Percentiles rank a stretch among this genome's conserved stretches.
Conservation (phyloP, 2,113 vertebrate genomes). For the Megalops atlanticus region DNA sequence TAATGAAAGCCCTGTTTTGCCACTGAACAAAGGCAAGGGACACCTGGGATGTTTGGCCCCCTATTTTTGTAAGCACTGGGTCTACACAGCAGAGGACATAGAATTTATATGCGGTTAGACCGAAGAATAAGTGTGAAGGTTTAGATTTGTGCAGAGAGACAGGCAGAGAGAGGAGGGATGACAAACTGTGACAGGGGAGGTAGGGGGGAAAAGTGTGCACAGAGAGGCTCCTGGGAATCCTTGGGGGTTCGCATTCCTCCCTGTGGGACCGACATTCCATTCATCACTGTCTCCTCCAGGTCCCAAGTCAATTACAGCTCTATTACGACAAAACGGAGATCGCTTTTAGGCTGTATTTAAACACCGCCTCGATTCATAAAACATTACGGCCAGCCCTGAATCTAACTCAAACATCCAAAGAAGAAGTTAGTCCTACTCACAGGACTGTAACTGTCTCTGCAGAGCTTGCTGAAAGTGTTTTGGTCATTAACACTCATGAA, state of each 20-base stretch:
- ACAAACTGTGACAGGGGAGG: too few relatives aligned
- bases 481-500: too few relatives aligned
- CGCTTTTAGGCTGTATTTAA: slow-evolving; percentile 43
- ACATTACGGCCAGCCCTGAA: slow-evolving; percentile 34
- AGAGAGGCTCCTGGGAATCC: slow-evolving; percentile 51
- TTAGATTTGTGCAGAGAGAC: not conserved
- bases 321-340: slow-evolving; percentile 64
- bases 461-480: too few relatives aligned
- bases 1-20: too few relatives aligned
- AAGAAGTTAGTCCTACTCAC: not conserved
- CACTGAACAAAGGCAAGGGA: too few relatives aligned
- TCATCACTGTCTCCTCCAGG: slow-evolving; percentile 52
- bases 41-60: not conserved
- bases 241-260: slow-evolving; percentile 46
- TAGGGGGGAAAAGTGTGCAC: slow-evolving; percentile 32
- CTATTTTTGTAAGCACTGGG: not conserved
- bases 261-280: slow-evolving; percentile 62
- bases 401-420: not conserved
- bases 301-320: slow-evolving; percentile 68
- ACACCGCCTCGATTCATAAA: slow-evolving; percentile 16
- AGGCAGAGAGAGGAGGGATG: not conserved
- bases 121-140: not conserved
- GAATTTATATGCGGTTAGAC: not conserved
- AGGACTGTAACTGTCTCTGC: too few relatives aligned
- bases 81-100: not conserved